phyloP scores from a whole-genome alignment of 1,140 invertebrate genomes.

The Kradibia gibbosae region DNA sequence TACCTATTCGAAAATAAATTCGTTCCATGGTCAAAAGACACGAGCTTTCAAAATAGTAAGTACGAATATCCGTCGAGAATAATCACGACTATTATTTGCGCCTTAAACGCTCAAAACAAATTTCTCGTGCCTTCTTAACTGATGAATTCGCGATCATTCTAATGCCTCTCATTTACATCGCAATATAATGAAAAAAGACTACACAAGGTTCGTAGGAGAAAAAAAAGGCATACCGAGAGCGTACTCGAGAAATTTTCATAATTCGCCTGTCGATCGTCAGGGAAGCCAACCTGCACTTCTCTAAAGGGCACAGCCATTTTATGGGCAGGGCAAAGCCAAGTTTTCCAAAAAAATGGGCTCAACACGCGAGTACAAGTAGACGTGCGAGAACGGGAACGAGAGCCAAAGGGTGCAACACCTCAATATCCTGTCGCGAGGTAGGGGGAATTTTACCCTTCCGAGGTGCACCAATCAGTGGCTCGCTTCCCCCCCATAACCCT shows the following conservation, averaged over 20 bases:
- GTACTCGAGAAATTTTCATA: not conserved
- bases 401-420: not conserved
- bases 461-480: not conserved
- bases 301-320: not conserved
- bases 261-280: not conserved
- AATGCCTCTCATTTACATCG: not conserved
- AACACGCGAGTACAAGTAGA: not conserved
- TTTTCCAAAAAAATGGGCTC: not conserved
- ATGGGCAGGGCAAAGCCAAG: conserved; percentile 10
- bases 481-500: not conserved
- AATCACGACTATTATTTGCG: too few species aligned
- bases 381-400: not conserved
- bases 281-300: not conserved
- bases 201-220: too few species aligned
- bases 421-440: not conserved
- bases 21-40: too few species aligned
- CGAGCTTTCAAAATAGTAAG: too few species aligned
- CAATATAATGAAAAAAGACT: not conserved
- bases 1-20: too few species aligned
- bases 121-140: too few species aligned
- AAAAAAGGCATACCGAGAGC: not conserved
- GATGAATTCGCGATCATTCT: too few species aligned
- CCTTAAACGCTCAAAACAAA: too few species aligned
- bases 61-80: too few species aligned
- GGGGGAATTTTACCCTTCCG: not conserved